These are phyloP conservation scores for Linhomoeus sp. DNA, from an alignment of 2,888 invertebrate species.

Conservation along the genomic window DNA sequence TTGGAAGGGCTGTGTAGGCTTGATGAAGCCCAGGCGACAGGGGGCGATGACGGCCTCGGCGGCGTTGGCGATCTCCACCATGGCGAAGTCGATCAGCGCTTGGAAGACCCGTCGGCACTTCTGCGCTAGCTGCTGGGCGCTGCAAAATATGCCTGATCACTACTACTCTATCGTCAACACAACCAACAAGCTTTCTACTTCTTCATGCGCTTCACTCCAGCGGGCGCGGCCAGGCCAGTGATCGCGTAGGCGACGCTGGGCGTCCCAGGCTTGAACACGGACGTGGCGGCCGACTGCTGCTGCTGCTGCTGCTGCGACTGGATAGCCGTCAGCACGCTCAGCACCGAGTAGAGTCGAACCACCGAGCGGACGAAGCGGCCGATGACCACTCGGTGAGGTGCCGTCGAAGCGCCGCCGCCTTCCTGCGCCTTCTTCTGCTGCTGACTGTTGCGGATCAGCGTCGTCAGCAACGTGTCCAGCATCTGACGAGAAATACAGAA, in stretches of 20 bases:
- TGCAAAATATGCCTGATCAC: too few relatives aligned
- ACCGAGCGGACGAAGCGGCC: constrained; percentile 84
- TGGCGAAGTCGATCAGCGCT: constrained; percentile 63
- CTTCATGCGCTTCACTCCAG: background rate
- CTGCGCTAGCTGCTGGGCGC: constrained; percentile 22
- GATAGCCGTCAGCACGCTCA: background rate
- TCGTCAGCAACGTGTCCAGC: constrained; percentile 67
- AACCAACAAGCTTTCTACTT: too few relatives aligned
- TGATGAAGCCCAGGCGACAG: constrained; percentile 74
- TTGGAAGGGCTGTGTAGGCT: constrained; percentile 52
- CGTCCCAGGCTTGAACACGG: background rate
- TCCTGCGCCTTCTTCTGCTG: constrained; percentile 39
- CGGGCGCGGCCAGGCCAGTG: background rate
- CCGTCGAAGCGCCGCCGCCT: constrained; percentile 41
- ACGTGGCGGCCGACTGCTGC: too few relatives aligned
- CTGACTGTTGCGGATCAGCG: constrained; percentile 69
- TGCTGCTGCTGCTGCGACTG: too few relatives aligned
- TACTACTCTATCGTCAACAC: too few relatives aligned
- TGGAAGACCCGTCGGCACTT: constrained; percentile 77
- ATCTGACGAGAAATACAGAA: constrained; percentile 44
- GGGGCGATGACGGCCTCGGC: constrained; percentile 88
- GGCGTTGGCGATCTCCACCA: constrained; percentile 82
- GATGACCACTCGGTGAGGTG: too few relatives aligned
- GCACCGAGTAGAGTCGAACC: constrained; percentile 49
- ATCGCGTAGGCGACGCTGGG: background rate